Base-by-base conservation (phyloP, 2,797 vertebrate genomes). In the Synanceia verrucosa region DNA sequence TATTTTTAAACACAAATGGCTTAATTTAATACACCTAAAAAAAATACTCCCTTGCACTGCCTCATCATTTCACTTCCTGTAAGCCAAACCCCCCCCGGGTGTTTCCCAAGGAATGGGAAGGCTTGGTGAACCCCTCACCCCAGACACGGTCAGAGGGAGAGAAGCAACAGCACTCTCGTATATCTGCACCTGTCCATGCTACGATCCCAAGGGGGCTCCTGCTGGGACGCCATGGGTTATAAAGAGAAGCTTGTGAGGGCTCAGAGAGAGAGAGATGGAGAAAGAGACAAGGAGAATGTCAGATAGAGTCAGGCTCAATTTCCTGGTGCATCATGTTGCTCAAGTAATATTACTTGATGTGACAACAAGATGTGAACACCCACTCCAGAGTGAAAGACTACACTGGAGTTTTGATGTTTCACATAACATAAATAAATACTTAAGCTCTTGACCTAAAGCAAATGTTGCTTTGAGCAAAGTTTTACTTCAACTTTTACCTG, bases 161-260 rank as follows among this genome's bases (percentile, higher is more conserved):
- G 62, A 70, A 50, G 68, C 41, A 53, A 46, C 55, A 63, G 19
- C 43, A 19, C 51, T 90, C 86, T 90, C 86, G 76, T 33, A 88
- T 91, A 84, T 87, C 78, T 84, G 82, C 91, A 92, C 89, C 91
- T 93, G 92, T 88, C 84, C 48, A 24, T 10, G 57, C 70, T 47
- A 59, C 9, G 69, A 65, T 58, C 60, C 37, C 29, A 24, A 62
- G 48, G 65, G 59, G 50, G 44, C 39, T 55, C 53, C 73, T 65
- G 46, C 59, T 56, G 29, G 57, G 57, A 82, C 48, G 36, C 23
- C 48, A 11, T 5, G 31, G 44, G 44, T 33, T 8, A 64, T 34
- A 47, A 46, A 53, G 59, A 66, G 19, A 55, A 16, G 67, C 60
- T 23, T 66, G 53, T 10, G 4, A 18, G 65, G n/a, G 41, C 37